Conservation (phyloP, 2,797 vertebrate genomes). For the Sebastes vulpes region DNA sequence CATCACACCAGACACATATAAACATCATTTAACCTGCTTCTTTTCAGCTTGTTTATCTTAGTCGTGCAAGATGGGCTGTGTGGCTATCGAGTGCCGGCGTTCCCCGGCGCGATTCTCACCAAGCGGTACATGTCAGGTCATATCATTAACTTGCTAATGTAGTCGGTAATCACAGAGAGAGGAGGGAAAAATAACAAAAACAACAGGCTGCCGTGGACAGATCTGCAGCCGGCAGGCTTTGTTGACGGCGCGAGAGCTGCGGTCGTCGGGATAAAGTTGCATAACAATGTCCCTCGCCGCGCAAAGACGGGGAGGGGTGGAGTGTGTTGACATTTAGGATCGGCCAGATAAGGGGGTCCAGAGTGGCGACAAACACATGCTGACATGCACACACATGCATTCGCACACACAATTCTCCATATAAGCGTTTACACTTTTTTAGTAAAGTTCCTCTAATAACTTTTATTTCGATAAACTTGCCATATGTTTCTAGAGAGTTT, state of each 20-base stretch:
- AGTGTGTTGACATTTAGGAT: slow-evolving; percentile 68
- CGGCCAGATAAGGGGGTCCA: slow-evolving; percentile 23
- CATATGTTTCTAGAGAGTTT: background rate
- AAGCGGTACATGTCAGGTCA: slow-evolving; percentile 60
- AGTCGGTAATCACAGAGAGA: slow-evolving; percentile 50
- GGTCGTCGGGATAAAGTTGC: slow-evolving; percentile 58
- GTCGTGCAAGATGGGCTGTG: slow-evolving; percentile 6
- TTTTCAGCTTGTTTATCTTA: slow-evolving; percentile 34
- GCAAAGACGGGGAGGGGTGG: background rate
- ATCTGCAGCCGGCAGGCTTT: slow-evolving; percentile 69
- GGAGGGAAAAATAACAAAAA: slow-evolving; percentile 66
- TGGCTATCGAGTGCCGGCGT: background rate
- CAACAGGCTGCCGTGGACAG: slow-evolving; percentile 68
- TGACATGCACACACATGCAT: slow-evolving; percentile 36
- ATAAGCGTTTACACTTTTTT: background rate
- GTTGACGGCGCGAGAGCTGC: slow-evolving; percentile 57
- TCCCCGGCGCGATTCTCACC: slow-evolving; percentile 42
- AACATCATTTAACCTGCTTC: slow-evolving; percentile 35
- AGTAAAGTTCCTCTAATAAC: background rate
- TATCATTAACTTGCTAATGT: slow-evolving; percentile 71
- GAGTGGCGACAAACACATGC: slow-evolving; percentile 44
- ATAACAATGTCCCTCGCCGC: slow-evolving; percentile 61
- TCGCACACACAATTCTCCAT: background rate
- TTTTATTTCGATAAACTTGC: background rate
- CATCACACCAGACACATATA: background rate